Base-by-base conservation (phyloP, 2,888 invertebrate species). In the Agelastica alni region DNA sequence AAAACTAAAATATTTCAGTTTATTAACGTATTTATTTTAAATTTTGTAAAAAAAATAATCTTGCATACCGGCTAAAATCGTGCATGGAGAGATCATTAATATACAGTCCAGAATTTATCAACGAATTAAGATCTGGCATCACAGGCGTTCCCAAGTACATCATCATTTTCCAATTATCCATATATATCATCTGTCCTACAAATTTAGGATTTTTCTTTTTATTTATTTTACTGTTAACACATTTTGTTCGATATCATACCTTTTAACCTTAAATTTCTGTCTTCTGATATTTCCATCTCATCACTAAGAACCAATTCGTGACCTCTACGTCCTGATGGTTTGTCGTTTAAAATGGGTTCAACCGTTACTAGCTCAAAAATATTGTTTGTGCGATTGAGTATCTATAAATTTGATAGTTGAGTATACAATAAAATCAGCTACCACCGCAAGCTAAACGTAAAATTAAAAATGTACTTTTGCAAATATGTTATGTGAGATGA, bases 51-150 rank as follows among this genome's bases (percentile, higher is more conserved):
- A 7, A 20, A 6, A 22, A 12, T 16, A 12, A 22, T 31, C 20
- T 43, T 52, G 41, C 53, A 71, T 76, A 91, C 91, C 97, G 87
- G 83, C 96, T 96, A 63, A 96, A 97, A 74, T 98, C 98, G 72
- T 98, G 97, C 91, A 98, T 94, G n/a, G 96, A 96, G 45, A 98
- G 83, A 78, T 98, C 98, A 73, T 98, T 98, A 73, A 98, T 96
- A 74, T 94, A 98, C 0, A 98, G 83, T 0, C 97, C 96, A 0
- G 95, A 92, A 37, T 90, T 89, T 58, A 96, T 91, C 67, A 98
- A 84, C 0, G 93, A 89, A n/a, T 92, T 90, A 41, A 97, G 80
- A 75, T 96, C 94, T 0, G 93, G 92, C 93, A 97, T 94, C 22
- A 96, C 93, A 0, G 97, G 97, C 0, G 96, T 95, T 4, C 95